These are phyloP conservation scores for Lumbricus terrestris DNA, from an alignment of 2,888 invertebrate genomes.

Conservation along the genomic window DNA sequence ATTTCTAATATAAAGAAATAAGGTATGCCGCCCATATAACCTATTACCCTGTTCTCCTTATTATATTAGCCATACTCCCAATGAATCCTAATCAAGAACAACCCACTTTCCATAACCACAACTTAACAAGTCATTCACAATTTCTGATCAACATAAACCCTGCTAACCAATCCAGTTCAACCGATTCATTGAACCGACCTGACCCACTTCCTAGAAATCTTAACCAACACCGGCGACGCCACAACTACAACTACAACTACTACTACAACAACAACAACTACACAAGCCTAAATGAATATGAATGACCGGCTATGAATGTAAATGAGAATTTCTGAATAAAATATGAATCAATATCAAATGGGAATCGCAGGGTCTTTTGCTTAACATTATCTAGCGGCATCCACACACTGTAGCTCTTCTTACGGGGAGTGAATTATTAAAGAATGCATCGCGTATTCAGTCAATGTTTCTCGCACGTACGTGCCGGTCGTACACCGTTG, in stretches of 20 bases:
- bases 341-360: conserved; percentile 15
- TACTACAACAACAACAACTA: no score
- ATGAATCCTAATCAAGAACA: neutral
- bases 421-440: neutral
- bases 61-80: neutral
- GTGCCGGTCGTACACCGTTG: neutral
- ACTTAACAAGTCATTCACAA: neutral
- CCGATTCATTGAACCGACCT: neutral
- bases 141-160: neutral
- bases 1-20: no score
- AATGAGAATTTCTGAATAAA: conserved; percentile 13
- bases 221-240: neutral
- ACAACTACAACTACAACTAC: no score
- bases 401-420: neutral
- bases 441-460: neutral
- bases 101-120: neutral
- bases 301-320: conserved; percentile 3
- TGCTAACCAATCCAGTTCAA: neutral
- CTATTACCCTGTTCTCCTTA: no score
- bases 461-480: neutral
- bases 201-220: neutral
- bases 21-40: no score
- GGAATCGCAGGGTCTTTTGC: neutral
- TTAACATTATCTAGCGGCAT: neutral
- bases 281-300: neutral